These are phyloP conservation scores for Xiphophorus birchmanni DNA, from an alignment of 2,797 vertebrate genomes.

Conservation along the genomic window DNA sequence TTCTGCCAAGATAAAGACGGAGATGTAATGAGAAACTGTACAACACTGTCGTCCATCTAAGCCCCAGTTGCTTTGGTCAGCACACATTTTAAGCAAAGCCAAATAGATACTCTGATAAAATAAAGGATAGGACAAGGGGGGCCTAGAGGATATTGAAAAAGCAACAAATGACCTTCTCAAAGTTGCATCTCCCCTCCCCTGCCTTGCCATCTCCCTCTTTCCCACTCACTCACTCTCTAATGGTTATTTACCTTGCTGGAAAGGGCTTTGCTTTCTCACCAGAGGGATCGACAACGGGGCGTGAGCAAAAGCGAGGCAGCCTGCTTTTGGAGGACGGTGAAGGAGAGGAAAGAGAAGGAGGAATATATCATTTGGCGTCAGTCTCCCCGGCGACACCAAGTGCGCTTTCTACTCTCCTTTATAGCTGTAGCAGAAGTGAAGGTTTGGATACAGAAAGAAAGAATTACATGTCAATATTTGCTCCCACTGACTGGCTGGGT, in stretches of 20 bases:
- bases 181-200: slow-evolving; percentile 76
- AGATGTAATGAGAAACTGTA: slow-evolving; percentile 78
- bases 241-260: slow-evolving; percentile 87
- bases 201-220: slow-evolving; percentile 56
- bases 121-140: slow-evolving; percentile 61
- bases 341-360: slow-evolving; percentile 30
- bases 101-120: slow-evolving; percentile 77
- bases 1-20: slow-evolving; percentile 72
- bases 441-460: slow-evolving; percentile 65
- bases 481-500: slow-evolving; percentile 76
- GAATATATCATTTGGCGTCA: slow-evolving; percentile 81
- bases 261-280: slow-evolving; percentile 86
- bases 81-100: slow-evolving; percentile 70
- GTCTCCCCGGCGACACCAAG: slow-evolving; percentile 78
- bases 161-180: slow-evolving; percentile 84
- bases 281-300: slow-evolving; percentile 61
- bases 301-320: slow-evolving; percentile 43
- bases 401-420: slow-evolving; percentile 73
- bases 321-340: slow-evolving; percentile 22
- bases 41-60: slow-evolving; percentile 65
- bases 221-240: slow-evolving; percentile 76
- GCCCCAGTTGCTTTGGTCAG: slow-evolving; percentile 41
- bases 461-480: slow-evolving; percentile 87
- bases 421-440: slow-evolving; percentile 77
- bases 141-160: slow-evolving; percentile 79